Conservation (phyloP, 2,888 invertebrate species). For the Latheticus oryzae region DNA sequence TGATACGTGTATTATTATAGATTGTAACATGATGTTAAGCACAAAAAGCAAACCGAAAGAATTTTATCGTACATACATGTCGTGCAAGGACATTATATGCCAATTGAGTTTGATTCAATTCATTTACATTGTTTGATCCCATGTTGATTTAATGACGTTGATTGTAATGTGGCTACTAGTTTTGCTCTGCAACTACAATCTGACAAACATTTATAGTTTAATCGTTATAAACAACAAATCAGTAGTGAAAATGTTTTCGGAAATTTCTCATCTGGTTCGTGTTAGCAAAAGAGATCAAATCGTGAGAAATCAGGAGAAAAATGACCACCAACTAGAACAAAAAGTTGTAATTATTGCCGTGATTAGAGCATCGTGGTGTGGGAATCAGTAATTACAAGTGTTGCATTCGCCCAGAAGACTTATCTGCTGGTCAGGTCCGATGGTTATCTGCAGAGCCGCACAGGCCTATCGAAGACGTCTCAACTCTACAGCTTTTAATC, state of each 20-base stretch:
- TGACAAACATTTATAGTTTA: no score
- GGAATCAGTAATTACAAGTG: slow-evolving; percentile 66
- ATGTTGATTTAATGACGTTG: no score
- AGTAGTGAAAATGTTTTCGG: slow-evolving; percentile 16
- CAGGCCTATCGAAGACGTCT: slow-evolving; percentile 45
- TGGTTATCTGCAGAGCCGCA: slow-evolving; percentile 33
- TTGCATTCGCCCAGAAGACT: slow-evolving; percentile 58
- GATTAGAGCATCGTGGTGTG: slow-evolving; percentile 64
- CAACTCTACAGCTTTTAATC: slow-evolving; percentile 62
- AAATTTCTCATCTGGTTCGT: slow-evolving; percentile 32
- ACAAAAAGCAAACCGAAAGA: slow-evolving; percentile 8
- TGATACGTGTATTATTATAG: slow-evolving; percentile 2
- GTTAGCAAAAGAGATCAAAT: slow-evolving; percentile 55
- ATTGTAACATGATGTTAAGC: slow-evolving; percentile 4
- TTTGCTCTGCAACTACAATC: no score
- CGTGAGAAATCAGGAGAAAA: slow-evolving; percentile 63
- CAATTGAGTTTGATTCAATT: slow-evolving; percentile 51
- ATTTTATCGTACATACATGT: slow-evolving; percentile 10
- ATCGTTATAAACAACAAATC: no score
- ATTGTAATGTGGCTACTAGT: no score
- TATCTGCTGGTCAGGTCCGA: slow-evolving; percentile 45
- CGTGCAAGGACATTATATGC: slow-evolving; percentile 4
- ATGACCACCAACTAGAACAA: slow-evolving; percentile 61
- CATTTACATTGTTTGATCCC: slow-evolving; percentile 5
- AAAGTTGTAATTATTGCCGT: slow-evolving; percentile 64